Percentiles rank a stretch among this genome's conserved stretches.
Conservation (phyloP, 2,113 vertebrate species). For the Tympanuchus pallidicinctus region DNA sequence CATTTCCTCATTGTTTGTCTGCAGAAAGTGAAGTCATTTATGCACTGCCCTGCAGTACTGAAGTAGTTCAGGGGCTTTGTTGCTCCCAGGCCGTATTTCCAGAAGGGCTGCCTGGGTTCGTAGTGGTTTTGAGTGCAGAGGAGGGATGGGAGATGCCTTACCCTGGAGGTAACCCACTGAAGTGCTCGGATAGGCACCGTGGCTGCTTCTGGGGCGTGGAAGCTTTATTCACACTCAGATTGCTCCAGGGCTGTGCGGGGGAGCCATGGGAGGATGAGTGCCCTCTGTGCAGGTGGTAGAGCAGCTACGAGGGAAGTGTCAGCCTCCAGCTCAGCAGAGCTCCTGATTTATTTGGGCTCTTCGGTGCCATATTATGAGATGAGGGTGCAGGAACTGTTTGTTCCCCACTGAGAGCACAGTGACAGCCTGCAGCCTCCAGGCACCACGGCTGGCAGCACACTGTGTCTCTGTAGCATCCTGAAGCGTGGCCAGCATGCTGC, state of each 20-base stretch:
- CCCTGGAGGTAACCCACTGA: not conserved
- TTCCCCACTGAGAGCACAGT: accelerated
- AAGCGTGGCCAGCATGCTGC: accelerated
- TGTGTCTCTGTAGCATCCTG: not conserved
- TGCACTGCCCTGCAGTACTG: accelerated
- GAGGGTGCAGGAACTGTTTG: not conserved
- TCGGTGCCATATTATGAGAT: accelerated
- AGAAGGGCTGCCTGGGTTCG: not conserved
- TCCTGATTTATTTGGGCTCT: not conserved
- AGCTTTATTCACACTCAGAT: not conserved
- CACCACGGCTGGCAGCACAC: not conserved
- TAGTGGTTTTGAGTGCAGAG: not conserved
- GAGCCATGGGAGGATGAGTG: not conserved
- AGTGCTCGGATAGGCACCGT: not conserved
- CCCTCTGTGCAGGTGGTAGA: no score
- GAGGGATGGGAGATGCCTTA: not conserved
- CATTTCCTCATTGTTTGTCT: not conserved
- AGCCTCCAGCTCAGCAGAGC: not conserved
- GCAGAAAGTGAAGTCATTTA: not conserved
- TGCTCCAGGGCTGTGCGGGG: not conserved
- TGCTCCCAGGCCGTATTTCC: not conserved
- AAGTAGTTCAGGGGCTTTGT: accelerated
- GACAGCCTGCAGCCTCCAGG: no score
- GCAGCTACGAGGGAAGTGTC: not conserved
- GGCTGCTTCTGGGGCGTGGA: not conserved